A percentile compares a stretch with the other conserved stretches of the same genome.
phyloP scores from a whole-genome alignment of 2,113 vertebrate species.

The Halichoerus grypus region DNA sequence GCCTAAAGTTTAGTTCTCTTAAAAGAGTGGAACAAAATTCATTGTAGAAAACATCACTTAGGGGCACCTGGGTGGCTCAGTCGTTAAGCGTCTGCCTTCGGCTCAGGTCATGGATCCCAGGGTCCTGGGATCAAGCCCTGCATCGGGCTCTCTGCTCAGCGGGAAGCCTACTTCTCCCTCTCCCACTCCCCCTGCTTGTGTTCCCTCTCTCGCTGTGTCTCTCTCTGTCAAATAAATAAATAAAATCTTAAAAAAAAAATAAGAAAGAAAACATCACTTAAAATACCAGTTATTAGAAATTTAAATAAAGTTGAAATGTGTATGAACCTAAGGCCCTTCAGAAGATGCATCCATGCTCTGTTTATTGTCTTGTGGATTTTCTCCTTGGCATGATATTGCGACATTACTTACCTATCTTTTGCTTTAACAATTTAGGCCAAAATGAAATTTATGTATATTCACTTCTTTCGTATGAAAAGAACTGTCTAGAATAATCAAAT shows the following conservation, averaged over 20 bases:
- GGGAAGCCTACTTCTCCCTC: too few species aligned
- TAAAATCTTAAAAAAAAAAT: too few species aligned
- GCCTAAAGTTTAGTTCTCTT: not conserved
- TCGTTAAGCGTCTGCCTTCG: too few species aligned
- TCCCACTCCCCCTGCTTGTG: too few species aligned
- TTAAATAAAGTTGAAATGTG: not conserved
- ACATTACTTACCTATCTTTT: not conserved
- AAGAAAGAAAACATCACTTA: not conserved
- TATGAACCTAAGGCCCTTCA: not conserved
- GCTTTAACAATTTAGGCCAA: not conserved
- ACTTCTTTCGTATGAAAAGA: conserved; percentile 30
- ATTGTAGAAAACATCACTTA: not conserved
- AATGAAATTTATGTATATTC: not conserved
- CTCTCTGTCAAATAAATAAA: too few species aligned
- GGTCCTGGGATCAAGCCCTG: too few species aligned
- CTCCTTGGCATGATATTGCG: not conserved
- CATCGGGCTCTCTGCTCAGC: too few species aligned
- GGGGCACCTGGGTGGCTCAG: too few species aligned
- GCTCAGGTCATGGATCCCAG: too few species aligned
- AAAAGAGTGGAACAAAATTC: not conserved
- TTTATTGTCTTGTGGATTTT: not conserved
- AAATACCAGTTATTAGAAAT: not conserved
- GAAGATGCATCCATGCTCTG: not conserved
- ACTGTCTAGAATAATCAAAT: not conserved
- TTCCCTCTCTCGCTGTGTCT: too few species aligned